These are phyloP conservation scores for Seriola quinqueradiata DNA, from an alignment of 2,113 vertebrate genomes.

Conservation along the genomic window DNA sequence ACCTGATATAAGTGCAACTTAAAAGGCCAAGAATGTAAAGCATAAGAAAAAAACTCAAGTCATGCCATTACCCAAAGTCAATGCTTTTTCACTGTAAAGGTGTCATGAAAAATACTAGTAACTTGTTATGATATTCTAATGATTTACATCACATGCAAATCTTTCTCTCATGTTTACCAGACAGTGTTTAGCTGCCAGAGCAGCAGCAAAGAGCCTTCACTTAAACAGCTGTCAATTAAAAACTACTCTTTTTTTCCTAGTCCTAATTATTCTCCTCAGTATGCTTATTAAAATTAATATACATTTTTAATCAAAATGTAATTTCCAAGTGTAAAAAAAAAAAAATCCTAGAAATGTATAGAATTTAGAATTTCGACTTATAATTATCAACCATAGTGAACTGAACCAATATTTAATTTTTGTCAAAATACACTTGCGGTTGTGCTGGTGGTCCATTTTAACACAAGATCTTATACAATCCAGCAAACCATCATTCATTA, in stretches of 20 bases:
- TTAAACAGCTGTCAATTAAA: conserved; percentile 16
- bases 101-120: background rate
- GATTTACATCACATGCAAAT: background rate
- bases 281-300: background rate
- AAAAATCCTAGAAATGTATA: background rate
- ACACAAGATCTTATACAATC: background rate
- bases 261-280: background rate
- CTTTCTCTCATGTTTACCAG: background rate
- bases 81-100: background rate
- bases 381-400: background rate
- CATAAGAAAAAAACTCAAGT: background rate
- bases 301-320: background rate
- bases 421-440: background rate
- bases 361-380: background rate
- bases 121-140: background rate
- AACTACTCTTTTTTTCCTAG: background rate
- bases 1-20: background rate
- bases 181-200: background rate
- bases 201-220: background rate
- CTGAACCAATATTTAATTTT: background rate
- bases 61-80: background rate
- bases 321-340: background rate
- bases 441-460: too few species aligned
- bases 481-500: background rate
- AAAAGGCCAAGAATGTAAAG: background rate